phyloP scores from a whole-genome alignment of 1,140 invertebrate species.

The Ips typographus region DNA sequence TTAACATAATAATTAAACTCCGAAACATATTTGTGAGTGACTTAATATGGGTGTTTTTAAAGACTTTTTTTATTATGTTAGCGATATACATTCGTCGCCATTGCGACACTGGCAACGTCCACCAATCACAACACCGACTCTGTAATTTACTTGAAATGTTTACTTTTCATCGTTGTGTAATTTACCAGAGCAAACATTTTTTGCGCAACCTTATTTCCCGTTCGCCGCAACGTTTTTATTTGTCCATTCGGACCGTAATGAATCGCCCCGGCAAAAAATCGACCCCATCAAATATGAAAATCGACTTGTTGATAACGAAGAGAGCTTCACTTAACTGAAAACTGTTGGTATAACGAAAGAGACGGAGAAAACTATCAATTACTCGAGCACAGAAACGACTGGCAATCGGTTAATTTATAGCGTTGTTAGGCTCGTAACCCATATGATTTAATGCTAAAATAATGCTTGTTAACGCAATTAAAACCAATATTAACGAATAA shows the following conservation, averaged over 20 bases:
- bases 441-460: slow-evolving; percentile 35
- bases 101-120: not conserved
- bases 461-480: slow-evolving; percentile 35
- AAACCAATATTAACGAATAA: slow-evolving; percentile 34
- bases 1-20: too few relatives aligned
- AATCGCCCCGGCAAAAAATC: slow-evolving; percentile 3
- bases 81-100: too few relatives aligned
- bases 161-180: slow-evolving; percentile 15
- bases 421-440: slow-evolving; percentile 22
- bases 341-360: not conserved
- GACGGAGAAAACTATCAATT: slow-evolving; percentile 27
- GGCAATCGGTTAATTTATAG: slow-evolving; percentile 21
- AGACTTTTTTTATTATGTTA: too few relatives aligned
- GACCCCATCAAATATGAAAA: too few relatives aligned
- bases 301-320: too few relatives aligned
- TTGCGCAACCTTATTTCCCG: slow-evolving; percentile 14
- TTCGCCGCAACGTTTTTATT: slow-evolving; percentile 10
- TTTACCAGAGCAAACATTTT: slow-evolving; percentile 16
- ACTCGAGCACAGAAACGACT: slow-evolving; percentile 6
- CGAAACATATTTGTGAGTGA: too few relatives aligned
- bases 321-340: too few relatives aligned
- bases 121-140: slow-evolving; percentile 8
- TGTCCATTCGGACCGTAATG: slow-evolving; percentile 6
- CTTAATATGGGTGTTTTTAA: too few relatives aligned
- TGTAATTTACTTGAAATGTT: slow-evolving; percentile 18